These are phyloP conservation scores for Genyomyrus donnyi DNA, from an alignment of 2,113 vertebrate genomes.

Conservation along the genomic window DNA sequence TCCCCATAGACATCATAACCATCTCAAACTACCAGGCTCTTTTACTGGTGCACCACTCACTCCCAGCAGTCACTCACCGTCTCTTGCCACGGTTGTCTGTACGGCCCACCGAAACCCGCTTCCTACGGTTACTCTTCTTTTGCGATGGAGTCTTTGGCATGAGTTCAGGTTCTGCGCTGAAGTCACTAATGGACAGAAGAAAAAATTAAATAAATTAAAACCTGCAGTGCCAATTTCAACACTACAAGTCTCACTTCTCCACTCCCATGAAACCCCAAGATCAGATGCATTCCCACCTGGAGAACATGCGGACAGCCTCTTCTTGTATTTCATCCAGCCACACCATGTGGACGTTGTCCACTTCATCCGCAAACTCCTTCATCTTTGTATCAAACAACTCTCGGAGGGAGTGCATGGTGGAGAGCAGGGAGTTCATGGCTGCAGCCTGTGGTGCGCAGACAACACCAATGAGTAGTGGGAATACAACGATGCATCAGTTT, in stretches of 20 bases:
- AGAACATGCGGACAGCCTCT: slow-evolving; percentile 78
- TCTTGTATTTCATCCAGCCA: slow-evolving; percentile 85
- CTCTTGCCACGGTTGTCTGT: slow-evolving; percentile 59
- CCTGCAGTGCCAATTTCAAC: not conserved
- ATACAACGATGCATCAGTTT: not conserved
- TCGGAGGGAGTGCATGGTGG: slow-evolving; percentile 52
- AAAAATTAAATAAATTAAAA: not conserved
- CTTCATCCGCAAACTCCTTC: slow-evolving; percentile 57
- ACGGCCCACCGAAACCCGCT: slow-evolving; percentile 55
- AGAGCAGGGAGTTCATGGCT: slow-evolving; percentile 51
- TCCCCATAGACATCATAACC: not conserved
- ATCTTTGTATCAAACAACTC: slow-evolving; percentile 61
- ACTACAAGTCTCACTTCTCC: not conserved
- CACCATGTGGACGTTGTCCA: slow-evolving; percentile 69
- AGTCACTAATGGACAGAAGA: slow-evolving; percentile 56
- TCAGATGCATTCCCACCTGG: slow-evolving; percentile 54
- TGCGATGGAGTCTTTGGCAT: slow-evolving; percentile 96
- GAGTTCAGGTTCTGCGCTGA: slow-evolving; percentile 74
- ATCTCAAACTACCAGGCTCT: not conserved
- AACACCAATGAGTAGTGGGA: not conserved
- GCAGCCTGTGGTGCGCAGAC: slow-evolving; percentile 19
- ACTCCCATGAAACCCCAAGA: not conserved
- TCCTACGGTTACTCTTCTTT: slow-evolving; percentile 75
- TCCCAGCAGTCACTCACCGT: slow-evolving; percentile 52
- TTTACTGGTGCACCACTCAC: not conserved